These are phyloP conservation scores for Aspidiotus rigidus DNA, from an alignment of 2,888 invertebrate species.

Conservation along the genomic window DNA sequence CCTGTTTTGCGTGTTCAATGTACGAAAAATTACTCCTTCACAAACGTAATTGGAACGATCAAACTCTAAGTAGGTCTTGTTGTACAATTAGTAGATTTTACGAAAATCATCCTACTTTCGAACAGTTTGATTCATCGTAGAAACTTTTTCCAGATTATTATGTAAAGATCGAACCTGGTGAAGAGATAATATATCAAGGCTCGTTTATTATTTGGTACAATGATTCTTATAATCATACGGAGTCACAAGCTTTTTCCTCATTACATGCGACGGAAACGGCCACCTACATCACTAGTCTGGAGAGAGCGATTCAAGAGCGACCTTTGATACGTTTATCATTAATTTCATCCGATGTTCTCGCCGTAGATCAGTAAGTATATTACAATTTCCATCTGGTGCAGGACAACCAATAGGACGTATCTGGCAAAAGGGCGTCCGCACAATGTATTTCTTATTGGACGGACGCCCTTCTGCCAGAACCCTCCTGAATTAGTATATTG, in stretches of 20 bases:
- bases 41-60: too few species aligned
- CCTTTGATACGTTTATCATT: constrained; percentile 24
- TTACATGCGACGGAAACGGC: not conserved
- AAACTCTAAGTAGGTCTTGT: too few species aligned
- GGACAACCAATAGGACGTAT: too few species aligned
- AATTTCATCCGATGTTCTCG: constrained; percentile 34
- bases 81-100: too few species aligned
- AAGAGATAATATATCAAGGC: constrained; percentile 27
- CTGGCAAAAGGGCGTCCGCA: too few species aligned
- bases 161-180: constrained; percentile 33
- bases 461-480: too few species aligned
- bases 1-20: too few species aligned
- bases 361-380: constrained; percentile 32
- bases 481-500: not conserved
- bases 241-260: constrained; percentile 7
- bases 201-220: constrained; percentile 25
- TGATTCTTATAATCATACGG: constrained; percentile 29
- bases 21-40: too few species aligned
- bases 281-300: constrained; percentile 8
- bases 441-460: too few species aligned
- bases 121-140: too few species aligned
- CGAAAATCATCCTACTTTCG: too few species aligned
- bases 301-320: constrained; percentile 20
- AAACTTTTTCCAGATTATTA: constrained; percentile 17
- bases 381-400: not conserved